Base-by-base conservation (phyloP, 2,797 vertebrate species). In the Hypotaenidia philippensis region DNA sequence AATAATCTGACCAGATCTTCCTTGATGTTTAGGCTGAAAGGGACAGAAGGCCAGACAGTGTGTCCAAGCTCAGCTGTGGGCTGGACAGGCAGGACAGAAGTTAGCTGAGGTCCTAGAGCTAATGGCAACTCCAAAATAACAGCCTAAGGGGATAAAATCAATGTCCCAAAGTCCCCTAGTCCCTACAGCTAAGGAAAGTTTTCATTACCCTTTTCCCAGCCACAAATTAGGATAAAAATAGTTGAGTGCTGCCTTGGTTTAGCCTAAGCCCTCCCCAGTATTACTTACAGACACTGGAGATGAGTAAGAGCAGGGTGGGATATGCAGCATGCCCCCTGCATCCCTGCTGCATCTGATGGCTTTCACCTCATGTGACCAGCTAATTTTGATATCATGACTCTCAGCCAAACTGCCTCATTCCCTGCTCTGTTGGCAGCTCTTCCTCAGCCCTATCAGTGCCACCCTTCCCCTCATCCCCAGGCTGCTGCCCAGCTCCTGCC, bases 301-400 rank as follows among this genome's bases (percentile, higher is more conserved):
- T 12, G 13, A 74, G 13, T 36, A 53, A 64, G 45, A 74, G 47
- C 34, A 63, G 56, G n/a, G n/a, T 45, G 31, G 26, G 45, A 65
- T 65, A 44, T 17, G 4, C 41, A 45, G 40, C 2, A 0, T 32
- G n/a, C 6, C 15, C 12, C 29, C 21, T 5, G 22, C 64, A 50
- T 19, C 4, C 3, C 12, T 9, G 17, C 70, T 29, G 26, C 23
- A 76, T 34, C 40, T 2, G 0, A 32, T n/a, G 20, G 8, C n/a
- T 80, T 76, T 65, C 38, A 27, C 4, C 55, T 36, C 1, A 0
- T 20, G 12, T 10, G 14, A 41, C 59, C 15, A n/a, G 36, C 29
- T 65, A 15, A 36, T 76, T 65, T 70, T 77, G 47, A 11, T 36
- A 40, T 6, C 0, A 0, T 41, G 63, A 41, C 18, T 69, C 57